phyloP scores from a whole-genome alignment of 2,888 invertebrate genomes.

The Apamea sordens region DNA sequence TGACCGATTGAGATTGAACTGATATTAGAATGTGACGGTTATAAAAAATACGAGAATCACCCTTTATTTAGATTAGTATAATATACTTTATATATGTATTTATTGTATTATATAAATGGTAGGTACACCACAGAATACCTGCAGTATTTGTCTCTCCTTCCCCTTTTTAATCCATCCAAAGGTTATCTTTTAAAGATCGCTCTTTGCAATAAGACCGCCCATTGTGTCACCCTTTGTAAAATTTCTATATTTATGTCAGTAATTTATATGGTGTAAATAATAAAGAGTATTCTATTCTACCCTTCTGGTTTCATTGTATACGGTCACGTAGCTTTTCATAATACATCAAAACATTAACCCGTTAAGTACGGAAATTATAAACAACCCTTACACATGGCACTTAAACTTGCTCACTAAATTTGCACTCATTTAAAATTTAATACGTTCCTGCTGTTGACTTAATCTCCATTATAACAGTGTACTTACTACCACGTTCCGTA shows the following conservation, averaged over 20 bases:
- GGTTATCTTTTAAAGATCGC: too few species aligned
- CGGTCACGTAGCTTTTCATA: not conserved
- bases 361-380: not conserved
- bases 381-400: not conserved
- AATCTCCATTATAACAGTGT: conserved; percentile 33
- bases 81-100: too few species aligned
- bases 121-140: too few species aligned
- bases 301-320: not conserved
- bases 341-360: conserved; percentile 5
- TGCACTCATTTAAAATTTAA: conserved; percentile 47
- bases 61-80: too few species aligned
- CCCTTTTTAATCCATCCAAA: too few species aligned
- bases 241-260: too few species aligned
- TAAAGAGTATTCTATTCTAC: too few species aligned
- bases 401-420: conserved; percentile 26
- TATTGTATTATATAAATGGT: too few species aligned
- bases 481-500: conserved; percentile 13
- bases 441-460: conserved; percentile 33
- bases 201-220: too few species aligned
- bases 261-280: too few species aligned
- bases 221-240: too few species aligned
- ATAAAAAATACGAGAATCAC: not conserved
- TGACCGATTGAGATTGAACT: not conserved
- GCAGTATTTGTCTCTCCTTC: too few species aligned
- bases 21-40: not conserved